Percentiles rank a stretch among this genome's conserved stretches.
These are phyloP conservation scores for Drosophila sucinea DNA, from an alignment of 1,140 invertebrate species.

Conservation along the genomic window DNA sequence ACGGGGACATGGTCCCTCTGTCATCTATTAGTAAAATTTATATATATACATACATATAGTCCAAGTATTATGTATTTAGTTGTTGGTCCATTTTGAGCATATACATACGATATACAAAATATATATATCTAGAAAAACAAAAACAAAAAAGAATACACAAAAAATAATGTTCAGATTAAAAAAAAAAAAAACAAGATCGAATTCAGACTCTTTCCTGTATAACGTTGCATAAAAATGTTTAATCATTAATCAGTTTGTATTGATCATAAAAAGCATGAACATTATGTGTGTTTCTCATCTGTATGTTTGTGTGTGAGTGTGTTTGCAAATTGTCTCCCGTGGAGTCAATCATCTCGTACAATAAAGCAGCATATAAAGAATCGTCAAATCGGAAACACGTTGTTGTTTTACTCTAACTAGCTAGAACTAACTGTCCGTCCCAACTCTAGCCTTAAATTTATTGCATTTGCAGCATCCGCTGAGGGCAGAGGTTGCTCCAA, in stretches of 20 bases:
- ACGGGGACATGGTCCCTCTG: slow-evolving; percentile 3
- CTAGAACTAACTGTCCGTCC: slow-evolving; percentile 40
- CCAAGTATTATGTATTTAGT: slow-evolving; percentile 79
- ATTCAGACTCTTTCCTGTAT: slow-evolving; percentile 45
- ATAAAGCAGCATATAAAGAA: slow-evolving; percentile 69
- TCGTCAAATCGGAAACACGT: slow-evolving; percentile 49
- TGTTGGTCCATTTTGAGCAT: slow-evolving; percentile 76
- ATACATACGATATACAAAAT: slow-evolving; percentile 39
- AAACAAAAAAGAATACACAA: slow-evolving; percentile 43
- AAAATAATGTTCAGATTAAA: slow-evolving; percentile 28
- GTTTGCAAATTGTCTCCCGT: slow-evolving; percentile 64
- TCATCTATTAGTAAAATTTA: slow-evolving; percentile 44
- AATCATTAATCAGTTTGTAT: slow-evolving; percentile 66
- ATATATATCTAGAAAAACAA: slow-evolving; percentile 26
- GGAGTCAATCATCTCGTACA: slow-evolving; percentile 71
- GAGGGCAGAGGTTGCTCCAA: slow-evolving; percentile 53
- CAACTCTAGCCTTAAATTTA: slow-evolving; percentile 56
- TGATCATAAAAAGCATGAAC: slow-evolving; percentile 63
- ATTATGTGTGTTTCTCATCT: slow-evolving; percentile 39
- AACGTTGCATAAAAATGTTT: slow-evolving; percentile 73
- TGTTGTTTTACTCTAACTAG: slow-evolving; percentile 5
- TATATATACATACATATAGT: slow-evolving; percentile 59
- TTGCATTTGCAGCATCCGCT: slow-evolving; percentile 54
- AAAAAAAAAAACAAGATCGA: slow-evolving; percentile 23
- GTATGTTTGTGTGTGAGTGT: slow-evolving; percentile 41